These are phyloP conservation scores for Cossypha polioptera DNA, from an alignment of 2,797 vertebrate genomes.

Conservation along the genomic window DNA sequence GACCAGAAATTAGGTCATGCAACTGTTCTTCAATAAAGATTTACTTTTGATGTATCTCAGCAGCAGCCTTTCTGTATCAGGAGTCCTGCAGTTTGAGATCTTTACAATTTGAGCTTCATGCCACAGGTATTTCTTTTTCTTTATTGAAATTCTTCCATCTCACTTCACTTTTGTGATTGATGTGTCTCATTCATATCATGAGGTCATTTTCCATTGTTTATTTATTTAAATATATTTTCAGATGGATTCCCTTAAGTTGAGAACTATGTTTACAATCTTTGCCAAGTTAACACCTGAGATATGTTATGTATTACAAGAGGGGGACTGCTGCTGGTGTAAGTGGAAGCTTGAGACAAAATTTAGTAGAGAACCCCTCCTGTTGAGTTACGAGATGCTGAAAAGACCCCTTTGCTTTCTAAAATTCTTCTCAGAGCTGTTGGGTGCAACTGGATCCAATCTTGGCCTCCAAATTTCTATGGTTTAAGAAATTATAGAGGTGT, in stretches of 20 bases:
- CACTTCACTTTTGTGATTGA: slow-evolving; percentile 13
- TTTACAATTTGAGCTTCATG: slow-evolving; percentile 49
- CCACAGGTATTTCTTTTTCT: slow-evolving; percentile 37
- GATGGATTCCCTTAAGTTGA: background rate
- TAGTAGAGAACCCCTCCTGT: background rate
- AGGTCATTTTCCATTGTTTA: background rate
- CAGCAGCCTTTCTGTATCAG: slow-evolving; percentile 46
- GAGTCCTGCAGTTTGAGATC: slow-evolving; percentile 30
- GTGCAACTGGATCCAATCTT: background rate
- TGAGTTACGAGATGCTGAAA: rapidly evolving
- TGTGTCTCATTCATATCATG: background rate
- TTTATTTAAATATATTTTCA: slow-evolving; percentile 41
- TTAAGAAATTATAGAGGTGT: background rate
- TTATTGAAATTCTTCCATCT: slow-evolving; percentile 52
- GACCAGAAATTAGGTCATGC: slow-evolving; percentile 71
- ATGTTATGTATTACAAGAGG: background rate
- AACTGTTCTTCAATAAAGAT: slow-evolving; percentile 70
- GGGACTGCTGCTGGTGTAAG: rapidly evolving
- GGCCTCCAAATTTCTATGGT: background rate
- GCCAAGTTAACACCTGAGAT: background rate
- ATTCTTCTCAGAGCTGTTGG: background rate
- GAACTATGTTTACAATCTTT: background rate
- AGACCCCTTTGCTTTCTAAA: background rate
- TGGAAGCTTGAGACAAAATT: background rate
- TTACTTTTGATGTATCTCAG: slow-evolving; percentile 67